Evolutionary conservation across 2,888 invertebrate genomes (phyloP), one percentile per base, ranked within the genome.

Genomic region (Eupithecia insigniata): DNA sequence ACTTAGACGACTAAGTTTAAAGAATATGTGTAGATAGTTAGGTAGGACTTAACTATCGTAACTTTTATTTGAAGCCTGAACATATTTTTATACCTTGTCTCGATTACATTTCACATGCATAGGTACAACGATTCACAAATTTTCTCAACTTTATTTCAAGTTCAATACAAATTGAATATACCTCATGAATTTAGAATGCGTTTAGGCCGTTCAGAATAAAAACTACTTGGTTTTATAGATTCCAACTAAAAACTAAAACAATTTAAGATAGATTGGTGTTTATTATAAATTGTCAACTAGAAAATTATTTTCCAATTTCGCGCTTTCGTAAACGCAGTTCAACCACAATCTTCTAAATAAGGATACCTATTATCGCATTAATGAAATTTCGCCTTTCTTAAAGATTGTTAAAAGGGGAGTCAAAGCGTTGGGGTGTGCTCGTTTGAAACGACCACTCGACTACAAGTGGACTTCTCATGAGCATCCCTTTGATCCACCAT

Each of bases 401-500:
- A 82, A 84, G 83, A 85, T 86, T 85, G 81, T 82, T 81, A 84
- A 86, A 85, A 85, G 81, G 82, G 80, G 84, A 85, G 85, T 84
- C 81, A 89, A 87, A 87, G 87, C 82, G 79, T 76, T 79, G 80
- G 86, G 83, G 84, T 82, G 81, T 83, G 79, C 85, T 85, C 80
- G 81, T 84, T 82, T 82, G 87, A 87, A 89, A 90, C 87, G 87
- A 86, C 84, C 89, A 82, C 90, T 91, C 80, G 77, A 83, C 80
- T 74, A 77, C 71, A 79, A 90, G 90, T 87, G 89, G 87, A 86
- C 88, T 89, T 87, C 85, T 85, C 84, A 80, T 85, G 87, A 90
- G 87, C 88, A 89, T 89, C 89, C 82, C 91, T 92, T 92, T 92
- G 92, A 92, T 90, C 91, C 85, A 82, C 81, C 85, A 85, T 87